Conservation (phyloP, 2,888 invertebrate species). For the Diloba caeruleocephala region DNA sequence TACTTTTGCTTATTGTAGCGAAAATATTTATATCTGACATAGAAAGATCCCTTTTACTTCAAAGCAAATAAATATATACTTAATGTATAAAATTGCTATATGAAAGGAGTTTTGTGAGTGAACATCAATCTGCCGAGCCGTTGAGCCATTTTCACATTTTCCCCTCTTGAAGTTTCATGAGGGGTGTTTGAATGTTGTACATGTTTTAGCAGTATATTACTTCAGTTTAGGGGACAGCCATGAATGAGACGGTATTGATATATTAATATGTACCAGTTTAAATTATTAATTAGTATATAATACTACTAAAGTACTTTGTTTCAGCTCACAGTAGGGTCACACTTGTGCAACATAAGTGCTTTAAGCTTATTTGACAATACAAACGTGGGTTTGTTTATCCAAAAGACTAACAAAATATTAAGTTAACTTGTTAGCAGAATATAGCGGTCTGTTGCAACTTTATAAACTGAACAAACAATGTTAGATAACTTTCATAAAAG, state of each 20-base stretch:
- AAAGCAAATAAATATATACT: slow-evolving; percentile 2
- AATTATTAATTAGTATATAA: too few relatives aligned
- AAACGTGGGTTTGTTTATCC: too few relatives aligned
- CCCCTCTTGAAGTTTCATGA: slow-evolving; percentile 41
- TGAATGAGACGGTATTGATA: slow-evolving; percentile 17
- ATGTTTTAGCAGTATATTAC: slow-evolving; percentile 27
- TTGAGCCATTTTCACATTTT: slow-evolving; percentile 35
- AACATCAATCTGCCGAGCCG: slow-evolving; percentile 36
- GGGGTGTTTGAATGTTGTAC: slow-evolving; percentile 31
- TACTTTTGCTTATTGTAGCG: slow-evolving; percentile 2
- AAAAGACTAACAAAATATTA: too few relatives aligned
- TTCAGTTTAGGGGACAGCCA: slow-evolving; percentile 15
- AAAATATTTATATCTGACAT: slow-evolving; percentile 8
- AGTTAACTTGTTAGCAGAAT: too few relatives aligned
- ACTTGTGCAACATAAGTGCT: too few relatives aligned
- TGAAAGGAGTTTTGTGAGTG: slow-evolving; percentile 30
- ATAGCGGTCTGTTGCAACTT: too few relatives aligned
- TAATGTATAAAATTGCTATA: slow-evolving; percentile 16
- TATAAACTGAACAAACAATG: too few relatives aligned
- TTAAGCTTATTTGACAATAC: too few relatives aligned
- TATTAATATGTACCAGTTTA: too few relatives aligned
- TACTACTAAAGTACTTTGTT: too few relatives aligned
- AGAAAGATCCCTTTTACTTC: slow-evolving; percentile 1
- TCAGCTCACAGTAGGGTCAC: too few relatives aligned
- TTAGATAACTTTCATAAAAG: too few relatives aligned